These are phyloP conservation scores for Agriopis marginaria DNA, from an alignment of 2,888 invertebrate species.

Conservation along the genomic window DNA sequence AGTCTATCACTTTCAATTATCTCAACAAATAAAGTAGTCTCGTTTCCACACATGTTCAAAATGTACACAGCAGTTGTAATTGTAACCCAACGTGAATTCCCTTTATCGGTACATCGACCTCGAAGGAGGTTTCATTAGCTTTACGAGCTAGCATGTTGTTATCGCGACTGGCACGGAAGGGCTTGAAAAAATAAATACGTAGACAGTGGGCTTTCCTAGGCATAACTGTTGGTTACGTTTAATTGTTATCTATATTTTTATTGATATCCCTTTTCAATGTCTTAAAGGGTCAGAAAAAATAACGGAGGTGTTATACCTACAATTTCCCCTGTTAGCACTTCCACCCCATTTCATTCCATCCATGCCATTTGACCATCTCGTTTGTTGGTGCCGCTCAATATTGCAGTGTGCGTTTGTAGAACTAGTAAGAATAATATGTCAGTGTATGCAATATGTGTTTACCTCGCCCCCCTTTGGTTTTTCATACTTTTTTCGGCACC, in stretches of 20 bases:
- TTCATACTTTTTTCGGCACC: no score
- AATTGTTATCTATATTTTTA: neutral
- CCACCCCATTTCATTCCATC: no score
- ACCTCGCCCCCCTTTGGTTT: no score
- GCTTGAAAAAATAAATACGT: conserved; percentile 10
- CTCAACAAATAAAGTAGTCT: neutral
- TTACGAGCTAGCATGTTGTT: conserved; percentile 36
- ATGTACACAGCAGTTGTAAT: conserved; percentile 19
- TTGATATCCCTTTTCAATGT: no score
- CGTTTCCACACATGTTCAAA: conserved; percentile 10
- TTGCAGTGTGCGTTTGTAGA: no score
- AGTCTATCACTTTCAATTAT: conserved; percentile 5
- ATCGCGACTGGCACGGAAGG: conserved; percentile 13
- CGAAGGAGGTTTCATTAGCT: conserved; percentile 23
- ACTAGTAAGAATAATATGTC: no score
- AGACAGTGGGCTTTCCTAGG: neutral
- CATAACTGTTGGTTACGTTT: neutral
- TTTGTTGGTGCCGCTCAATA: no score
- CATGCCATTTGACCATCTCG: no score
- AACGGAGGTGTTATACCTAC: no score
- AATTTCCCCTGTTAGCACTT: no score
- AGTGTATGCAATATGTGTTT: no score
- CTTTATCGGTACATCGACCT: conserved; percentile 40
- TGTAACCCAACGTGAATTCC: conserved; percentile 21
- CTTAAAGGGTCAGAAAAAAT: no score